A percentile compares a stretch with the other conserved stretches of the same genome.
Conservation (phyloP, 1,140 invertebrate species). For the Drosophila insularis region DNA sequence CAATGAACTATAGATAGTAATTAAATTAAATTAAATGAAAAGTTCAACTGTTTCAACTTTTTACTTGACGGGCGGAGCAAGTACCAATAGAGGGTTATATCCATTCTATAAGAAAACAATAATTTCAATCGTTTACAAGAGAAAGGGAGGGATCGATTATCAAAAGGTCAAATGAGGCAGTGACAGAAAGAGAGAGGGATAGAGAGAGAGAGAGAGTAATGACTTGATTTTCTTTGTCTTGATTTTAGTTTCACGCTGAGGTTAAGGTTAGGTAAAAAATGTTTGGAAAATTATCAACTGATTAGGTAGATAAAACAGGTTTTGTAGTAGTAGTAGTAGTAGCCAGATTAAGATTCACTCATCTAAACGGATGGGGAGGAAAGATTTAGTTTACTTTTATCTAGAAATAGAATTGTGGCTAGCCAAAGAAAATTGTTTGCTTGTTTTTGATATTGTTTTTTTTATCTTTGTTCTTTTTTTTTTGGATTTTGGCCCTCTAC, state of each 20-base stretch:
- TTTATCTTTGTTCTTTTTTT: conserved; percentile 16
- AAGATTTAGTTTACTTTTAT: neutral
- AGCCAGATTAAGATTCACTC: conserved; percentile 9
- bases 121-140: conserved; percentile 25
- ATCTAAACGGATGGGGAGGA: neutral
- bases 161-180: neutral
- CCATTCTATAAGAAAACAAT: conserved; percentile 44
- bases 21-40: conserved; percentile 18
- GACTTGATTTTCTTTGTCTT: too few species aligned
- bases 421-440: neutral
- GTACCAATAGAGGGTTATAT: conserved; percentile 82
- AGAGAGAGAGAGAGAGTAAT: neutral
- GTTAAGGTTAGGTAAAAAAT: conserved; percentile 27
- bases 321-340: neutral
- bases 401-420: conserved; percentile 3
- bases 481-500: conserved; percentile 84
- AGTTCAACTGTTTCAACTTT: conserved; percentile 36
- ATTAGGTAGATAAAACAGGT: neutral
- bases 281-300: conserved; percentile 35
- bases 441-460: neutral
- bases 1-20: conserved; percentile 36
- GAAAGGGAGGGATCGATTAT: too few species aligned
- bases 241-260: conserved; percentile 19
- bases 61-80: conserved; percentile 82
- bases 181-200: neutral